Evolutionary conservation across 1,140 invertebrate genomes (phyloP).

Genomic region (Eurosta solidaginis): DNA sequence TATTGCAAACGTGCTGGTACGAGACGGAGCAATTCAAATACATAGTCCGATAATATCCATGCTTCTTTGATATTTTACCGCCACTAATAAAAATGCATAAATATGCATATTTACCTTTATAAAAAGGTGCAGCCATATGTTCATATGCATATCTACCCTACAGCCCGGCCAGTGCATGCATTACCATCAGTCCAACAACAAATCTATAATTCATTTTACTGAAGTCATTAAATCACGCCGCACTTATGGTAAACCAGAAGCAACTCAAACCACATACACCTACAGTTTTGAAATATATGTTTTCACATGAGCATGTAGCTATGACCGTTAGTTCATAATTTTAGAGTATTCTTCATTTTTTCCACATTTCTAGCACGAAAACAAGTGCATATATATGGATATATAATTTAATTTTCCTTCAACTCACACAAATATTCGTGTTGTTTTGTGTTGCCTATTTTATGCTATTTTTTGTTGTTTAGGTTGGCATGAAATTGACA

Average conservation of each 20-base stretch:
- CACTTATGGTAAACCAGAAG: background rate
- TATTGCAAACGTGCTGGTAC: too few species aligned
- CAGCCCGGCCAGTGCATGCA: background rate
- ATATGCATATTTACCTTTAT: too few species aligned
- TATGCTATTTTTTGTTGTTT: background rate
- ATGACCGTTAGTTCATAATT: background rate
- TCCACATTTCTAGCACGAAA: too few species aligned
- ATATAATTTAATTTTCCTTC: background rate
- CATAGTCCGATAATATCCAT: too few species aligned
- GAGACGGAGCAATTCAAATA: too few species aligned
- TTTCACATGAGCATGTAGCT: background rate
- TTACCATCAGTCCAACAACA: background rate
- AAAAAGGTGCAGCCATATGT: too few species aligned
- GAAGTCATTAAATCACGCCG: slow-evolving; percentile 33
- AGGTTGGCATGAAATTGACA: slow-evolving; percentile 15
- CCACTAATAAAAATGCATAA: too few species aligned
- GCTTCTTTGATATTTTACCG: too few species aligned
- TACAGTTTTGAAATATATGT: background rate
- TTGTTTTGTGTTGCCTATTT: too few species aligned
- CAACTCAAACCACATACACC: background rate
- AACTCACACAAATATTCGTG: background rate
- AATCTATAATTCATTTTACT: slow-evolving; percentile 29
- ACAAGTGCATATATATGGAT: background rate
- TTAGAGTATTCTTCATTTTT: background rate
- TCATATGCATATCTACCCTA: too few species aligned